Evolutionary conservation across 2,113 vertebrate genomes (phyloP).

Genomic region (Ciconia boyciana): DNA sequence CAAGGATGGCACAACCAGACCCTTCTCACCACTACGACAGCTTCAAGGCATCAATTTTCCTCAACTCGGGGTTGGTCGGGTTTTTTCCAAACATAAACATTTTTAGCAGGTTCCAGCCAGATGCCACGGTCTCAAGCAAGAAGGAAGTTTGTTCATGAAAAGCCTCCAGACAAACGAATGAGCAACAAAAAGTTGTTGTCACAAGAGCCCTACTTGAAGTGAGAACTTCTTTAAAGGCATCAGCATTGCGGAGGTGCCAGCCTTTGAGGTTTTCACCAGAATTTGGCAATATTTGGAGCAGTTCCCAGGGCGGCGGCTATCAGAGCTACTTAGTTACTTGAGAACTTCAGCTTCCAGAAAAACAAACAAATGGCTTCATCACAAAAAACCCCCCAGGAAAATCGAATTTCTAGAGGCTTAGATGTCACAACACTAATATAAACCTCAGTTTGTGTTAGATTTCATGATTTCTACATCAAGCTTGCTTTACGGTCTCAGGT

Average conservation of each 20-base stretch:
- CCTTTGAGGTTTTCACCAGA: neutral
- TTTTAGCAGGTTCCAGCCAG: neutral
- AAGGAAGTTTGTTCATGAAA: neutral
- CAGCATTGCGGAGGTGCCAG: rapidly evolving
- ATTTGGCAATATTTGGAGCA: neutral
- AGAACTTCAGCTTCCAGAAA: neutral
- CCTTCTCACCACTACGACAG: neutral
- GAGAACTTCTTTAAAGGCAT: neutral
- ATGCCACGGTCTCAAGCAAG: neutral
- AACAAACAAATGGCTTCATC: neutral
- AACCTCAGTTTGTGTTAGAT: too few species aligned
- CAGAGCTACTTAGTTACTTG: neutral
- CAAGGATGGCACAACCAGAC: neutral
- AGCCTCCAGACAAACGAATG: neutral
- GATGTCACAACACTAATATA: neutral
- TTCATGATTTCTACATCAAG: rapidly evolving
- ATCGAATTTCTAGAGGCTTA: neutral
- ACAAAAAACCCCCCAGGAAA: neutral
- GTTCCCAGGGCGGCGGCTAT: neutral
- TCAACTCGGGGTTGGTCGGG: neutral
- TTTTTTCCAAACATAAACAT: neutral
- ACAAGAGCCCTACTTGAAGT: rapidly evolving
- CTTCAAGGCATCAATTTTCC: neutral
- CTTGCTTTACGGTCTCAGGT: rapidly evolving
- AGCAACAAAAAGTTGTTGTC: neutral